These are phyloP conservation scores for Leuciscus idus DNA, from an alignment of 2,113 vertebrate species.

Conservation along the genomic window DNA sequence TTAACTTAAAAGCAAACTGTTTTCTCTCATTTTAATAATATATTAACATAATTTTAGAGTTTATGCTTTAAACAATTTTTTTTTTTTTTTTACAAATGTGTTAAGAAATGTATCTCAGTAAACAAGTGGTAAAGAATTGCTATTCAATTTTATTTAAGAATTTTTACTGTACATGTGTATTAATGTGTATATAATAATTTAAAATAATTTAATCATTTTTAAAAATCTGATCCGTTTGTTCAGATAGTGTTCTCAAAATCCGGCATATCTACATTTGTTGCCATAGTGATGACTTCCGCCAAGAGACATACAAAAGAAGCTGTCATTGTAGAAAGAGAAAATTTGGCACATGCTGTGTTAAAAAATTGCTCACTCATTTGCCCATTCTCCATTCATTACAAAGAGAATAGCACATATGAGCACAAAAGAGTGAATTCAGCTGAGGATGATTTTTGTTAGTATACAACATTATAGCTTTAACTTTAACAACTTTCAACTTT, in stretches of 20 bases:
- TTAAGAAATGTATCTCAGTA: background rate
- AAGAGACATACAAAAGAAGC: background rate
- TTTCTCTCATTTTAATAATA: background rate
- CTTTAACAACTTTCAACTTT: background rate
- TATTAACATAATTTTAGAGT: too few species aligned
- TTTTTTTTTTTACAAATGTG: background rate
- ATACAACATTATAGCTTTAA: background rate
- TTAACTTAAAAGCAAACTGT: background rate
- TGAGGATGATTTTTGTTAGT: background rate
- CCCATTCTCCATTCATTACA: background rate
- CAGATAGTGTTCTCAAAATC: background rate
- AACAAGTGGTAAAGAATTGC: background rate
- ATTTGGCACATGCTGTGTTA: background rate
- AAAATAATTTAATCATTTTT: too few species aligned
- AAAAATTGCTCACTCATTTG: background rate
- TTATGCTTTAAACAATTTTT: too few species aligned
- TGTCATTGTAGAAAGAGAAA: background rate
- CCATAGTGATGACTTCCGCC: background rate
- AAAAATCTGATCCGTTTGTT: background rate
- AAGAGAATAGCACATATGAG: background rate
- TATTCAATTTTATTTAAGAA: background rate
- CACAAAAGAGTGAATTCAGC: background rate
- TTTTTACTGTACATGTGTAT: too few species aligned
- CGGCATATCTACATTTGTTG: background rate
- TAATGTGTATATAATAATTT: too few species aligned